Evolutionary conservation across 2,888 invertebrate genomes (phyloP).

Genomic region (Spisula subtruncata): DNA sequence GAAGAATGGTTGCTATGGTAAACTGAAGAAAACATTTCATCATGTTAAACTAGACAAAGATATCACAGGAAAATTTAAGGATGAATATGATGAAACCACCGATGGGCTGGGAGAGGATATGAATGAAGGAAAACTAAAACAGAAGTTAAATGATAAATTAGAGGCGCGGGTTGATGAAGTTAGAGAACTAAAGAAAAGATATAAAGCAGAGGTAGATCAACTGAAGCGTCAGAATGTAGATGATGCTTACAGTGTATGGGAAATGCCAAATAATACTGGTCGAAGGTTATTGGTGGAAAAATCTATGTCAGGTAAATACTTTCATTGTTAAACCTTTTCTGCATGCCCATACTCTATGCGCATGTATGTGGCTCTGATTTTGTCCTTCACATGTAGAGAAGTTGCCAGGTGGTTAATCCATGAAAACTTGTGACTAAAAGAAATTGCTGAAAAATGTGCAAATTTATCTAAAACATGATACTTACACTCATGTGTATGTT

Average conservation of each 20-base stretch:
- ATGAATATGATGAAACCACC: conserved; percentile 55
- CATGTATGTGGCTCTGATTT: no score
- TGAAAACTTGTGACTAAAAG: no score
- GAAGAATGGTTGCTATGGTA: conserved; percentile 84
- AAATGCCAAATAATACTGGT: conserved; percentile 56
- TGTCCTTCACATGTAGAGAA: no score
- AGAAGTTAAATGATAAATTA: neutral
- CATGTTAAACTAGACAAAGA: conserved; percentile 18
- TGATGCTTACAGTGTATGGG: conserved; percentile 24
- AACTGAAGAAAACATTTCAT: conserved; percentile 44
- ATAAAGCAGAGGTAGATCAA: neutral
- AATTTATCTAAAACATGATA: no score
- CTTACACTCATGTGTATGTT: no score
- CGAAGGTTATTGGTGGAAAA: conserved; percentile 81
- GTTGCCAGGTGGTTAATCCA: no score
- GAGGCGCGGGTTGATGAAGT: neutral
- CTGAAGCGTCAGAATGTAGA: neutral
- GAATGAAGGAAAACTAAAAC: neutral
- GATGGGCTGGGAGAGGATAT: conserved; percentile 25
- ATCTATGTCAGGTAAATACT: conserved; percentile 74
- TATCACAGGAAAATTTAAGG: conserved; percentile 25
- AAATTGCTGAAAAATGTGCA: no score
- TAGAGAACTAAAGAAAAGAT: neutral
- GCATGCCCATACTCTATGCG: no score
- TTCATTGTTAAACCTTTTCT: neutral